A percentile compares a stretch with the other conserved stretches of the same genome.
These are phyloP conservation scores for Petrocephalus microphthalmus DNA, from an alignment of 2,113 vertebrate genomes.

Conservation along the genomic window DNA sequence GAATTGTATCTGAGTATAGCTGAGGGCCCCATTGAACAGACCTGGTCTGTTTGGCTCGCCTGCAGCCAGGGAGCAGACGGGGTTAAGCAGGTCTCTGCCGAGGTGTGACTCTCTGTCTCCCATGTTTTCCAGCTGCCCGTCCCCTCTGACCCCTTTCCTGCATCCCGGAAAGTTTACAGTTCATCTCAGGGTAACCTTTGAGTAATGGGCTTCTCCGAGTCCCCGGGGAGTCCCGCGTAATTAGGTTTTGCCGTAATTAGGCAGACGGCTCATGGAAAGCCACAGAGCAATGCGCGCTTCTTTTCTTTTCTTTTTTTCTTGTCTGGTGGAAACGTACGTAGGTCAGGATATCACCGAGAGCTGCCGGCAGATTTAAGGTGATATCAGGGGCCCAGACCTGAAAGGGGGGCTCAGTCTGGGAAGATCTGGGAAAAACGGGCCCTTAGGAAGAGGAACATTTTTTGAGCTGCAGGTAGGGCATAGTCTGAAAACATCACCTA, in stretches of 20 bases:
- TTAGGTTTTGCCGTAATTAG: slow-evolving; percentile 1
- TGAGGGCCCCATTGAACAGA: neutral
- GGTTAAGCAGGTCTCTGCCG: neutral
- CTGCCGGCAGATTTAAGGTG: neutral
- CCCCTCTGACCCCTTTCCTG: neutral
- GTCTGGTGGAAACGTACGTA: neutral
- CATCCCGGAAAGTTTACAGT: neutral
- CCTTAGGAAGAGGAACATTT: neutral
- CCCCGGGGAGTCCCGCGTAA: neutral
- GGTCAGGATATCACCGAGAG: neutral
- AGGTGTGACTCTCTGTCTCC: neutral
- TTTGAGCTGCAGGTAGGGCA: neutral
- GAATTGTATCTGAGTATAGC: neutral
- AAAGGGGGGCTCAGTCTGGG: neutral
- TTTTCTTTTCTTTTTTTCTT: neutral
- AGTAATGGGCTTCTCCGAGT: neutral
- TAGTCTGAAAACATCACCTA: neutral
- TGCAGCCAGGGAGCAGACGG: neutral
- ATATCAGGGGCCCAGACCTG: neutral
- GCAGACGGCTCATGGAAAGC: neutral
- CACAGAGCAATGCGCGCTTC: neutral
- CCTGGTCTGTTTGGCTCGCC: neutral
- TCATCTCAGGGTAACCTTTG: slow-evolving; percentile 8
- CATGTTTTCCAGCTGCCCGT: neutral
- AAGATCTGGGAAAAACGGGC: neutral